These are phyloP conservation scores for Bombus confusus DNA, from an alignment of 1,140 invertebrate species.

Conservation along the genomic window DNA sequence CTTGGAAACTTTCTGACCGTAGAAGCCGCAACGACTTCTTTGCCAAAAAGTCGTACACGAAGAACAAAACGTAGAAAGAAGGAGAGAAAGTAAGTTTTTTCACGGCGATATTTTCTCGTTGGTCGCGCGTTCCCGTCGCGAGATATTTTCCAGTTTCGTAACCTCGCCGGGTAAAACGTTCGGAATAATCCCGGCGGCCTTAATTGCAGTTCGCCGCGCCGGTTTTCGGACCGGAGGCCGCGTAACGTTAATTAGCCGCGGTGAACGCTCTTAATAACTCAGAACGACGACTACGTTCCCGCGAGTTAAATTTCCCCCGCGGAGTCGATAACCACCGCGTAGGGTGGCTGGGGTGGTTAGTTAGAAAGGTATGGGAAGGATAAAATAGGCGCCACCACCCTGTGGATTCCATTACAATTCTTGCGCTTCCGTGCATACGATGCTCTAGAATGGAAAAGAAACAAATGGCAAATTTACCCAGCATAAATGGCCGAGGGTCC, in stretches of 20 bases:
- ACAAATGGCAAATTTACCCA: constrained; percentile 66
- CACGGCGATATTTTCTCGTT: background rate
- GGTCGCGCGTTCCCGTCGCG: background rate
- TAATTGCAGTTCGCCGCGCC: constrained; percentile 30
- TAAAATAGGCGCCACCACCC: background rate
- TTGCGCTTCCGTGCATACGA: constrained; percentile 23
- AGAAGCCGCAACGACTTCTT: background rate
- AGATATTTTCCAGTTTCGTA: constrained; percentile 25
- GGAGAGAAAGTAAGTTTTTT: background rate
- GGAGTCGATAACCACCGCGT: constrained; percentile 53
- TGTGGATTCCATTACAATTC: constrained; percentile 55
- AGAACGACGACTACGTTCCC: constrained; percentile 26
- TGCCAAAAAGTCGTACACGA: background rate
- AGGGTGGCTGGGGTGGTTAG: background rate
- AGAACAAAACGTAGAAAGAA: background rate
- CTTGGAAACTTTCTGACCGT: background rate
- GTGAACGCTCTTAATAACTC: constrained; percentile 47
- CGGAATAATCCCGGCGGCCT: constrained; percentile 45
- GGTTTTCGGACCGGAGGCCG: constrained; percentile 18
- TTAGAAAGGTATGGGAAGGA: background rate
- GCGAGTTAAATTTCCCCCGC: constrained; percentile 49
- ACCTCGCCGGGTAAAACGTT: constrained; percentile 12
- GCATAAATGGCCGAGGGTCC: constrained; percentile 63
- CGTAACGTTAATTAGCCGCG: constrained; percentile 52
- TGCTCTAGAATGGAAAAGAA: constrained; percentile 61